Base-by-base conservation (phyloP, 2,888 invertebrate species). In the Criorhina ranunculi region DNA sequence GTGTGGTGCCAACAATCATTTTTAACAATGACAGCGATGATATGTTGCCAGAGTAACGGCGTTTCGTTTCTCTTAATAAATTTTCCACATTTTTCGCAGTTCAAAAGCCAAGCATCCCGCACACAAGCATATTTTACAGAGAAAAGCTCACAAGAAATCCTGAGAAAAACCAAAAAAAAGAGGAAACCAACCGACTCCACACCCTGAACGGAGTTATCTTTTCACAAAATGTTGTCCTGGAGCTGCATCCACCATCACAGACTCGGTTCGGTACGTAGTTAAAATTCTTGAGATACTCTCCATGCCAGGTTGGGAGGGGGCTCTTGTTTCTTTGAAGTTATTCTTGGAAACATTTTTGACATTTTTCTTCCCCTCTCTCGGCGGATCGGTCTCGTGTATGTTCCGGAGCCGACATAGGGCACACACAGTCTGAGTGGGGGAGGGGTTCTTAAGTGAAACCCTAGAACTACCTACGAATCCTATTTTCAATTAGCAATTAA, bases 1-100 rank as follows among this genome's bases (percentile, higher is more conserved):
- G 33, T 64, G 78, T 35, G 57, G 57, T 57, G 44, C 8, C 49
- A 57, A 31, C 35, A 31, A 24, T 37, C 46, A 55, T 19, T 59
- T 40, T 31, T 53, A 72, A 82, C 82, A 82, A 82, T 77, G 77
- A 72, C 72, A 77, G 37, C 57, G 57, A 72, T 76, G 76, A 29
- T 60, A 4, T 24, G 24, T 24, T 3, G 29, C 12, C 35, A 60
- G 33, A 46, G 49, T 24, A 55, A 57, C 53, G n/a, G 4, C 24
- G 1, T 24, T 66, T 77, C 60, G 77, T 70, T 11, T 55, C 44
- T 55, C 15, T 24, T 76, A 44, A 64, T 49, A 66, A 82, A 66
- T 76, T 69, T 83, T 49, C 60, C 82, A 78, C 82, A 83, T 67
- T 78, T 77, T 42, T 42, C 49, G 37, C 5, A 51, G 72, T 57